Evolutionary conservation across 2,113 vertebrate species (phyloP).

Genomic region (Lycocorax pyrrhopterus): DNA sequence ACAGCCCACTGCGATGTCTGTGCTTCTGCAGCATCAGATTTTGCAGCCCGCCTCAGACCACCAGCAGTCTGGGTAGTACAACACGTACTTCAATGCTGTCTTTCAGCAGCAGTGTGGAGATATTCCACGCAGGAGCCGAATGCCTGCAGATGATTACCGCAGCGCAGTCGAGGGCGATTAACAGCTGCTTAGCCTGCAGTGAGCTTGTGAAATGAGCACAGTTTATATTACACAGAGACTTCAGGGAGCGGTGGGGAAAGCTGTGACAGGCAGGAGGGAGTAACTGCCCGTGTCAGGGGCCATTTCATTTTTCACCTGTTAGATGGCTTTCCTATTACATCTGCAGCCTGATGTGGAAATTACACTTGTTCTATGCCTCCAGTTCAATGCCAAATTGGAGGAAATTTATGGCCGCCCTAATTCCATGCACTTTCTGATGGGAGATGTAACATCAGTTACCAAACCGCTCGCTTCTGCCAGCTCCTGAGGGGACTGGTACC

Average conservation of each 20-base stretch:
- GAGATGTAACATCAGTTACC: background rate
- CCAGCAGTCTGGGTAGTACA: background rate
- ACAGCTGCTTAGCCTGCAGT: background rate
- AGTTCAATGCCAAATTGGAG: background rate
- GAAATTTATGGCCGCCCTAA: slow-evolving; percentile 1
- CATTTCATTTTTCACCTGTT: slow-evolving; percentile 31
- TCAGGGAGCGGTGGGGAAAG: background rate
- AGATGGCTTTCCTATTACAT: background rate
- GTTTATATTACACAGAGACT: background rate
- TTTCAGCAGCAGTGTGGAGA: background rate
- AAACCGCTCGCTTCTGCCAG: rapidly evolving
- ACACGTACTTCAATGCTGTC: rapidly evolving
- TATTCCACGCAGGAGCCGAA: rapidly evolving
- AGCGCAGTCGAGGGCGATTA: background rate
- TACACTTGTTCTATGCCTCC: background rate
- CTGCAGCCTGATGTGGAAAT: slow-evolving; percentile 20
- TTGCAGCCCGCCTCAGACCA: background rate
- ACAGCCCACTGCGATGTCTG: background rate
- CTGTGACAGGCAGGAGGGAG: background rate
- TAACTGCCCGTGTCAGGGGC: background rate
- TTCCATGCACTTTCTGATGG: background rate
- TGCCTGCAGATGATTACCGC: background rate
- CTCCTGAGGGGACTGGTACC: background rate
- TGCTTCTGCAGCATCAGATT: background rate
- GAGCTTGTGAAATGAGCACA: background rate